Evolutionary conservation across 1,140 invertebrate species (phyloP), one percentile per base, ranked within the genome.

Genomic region (Zophobas morio): DNA sequence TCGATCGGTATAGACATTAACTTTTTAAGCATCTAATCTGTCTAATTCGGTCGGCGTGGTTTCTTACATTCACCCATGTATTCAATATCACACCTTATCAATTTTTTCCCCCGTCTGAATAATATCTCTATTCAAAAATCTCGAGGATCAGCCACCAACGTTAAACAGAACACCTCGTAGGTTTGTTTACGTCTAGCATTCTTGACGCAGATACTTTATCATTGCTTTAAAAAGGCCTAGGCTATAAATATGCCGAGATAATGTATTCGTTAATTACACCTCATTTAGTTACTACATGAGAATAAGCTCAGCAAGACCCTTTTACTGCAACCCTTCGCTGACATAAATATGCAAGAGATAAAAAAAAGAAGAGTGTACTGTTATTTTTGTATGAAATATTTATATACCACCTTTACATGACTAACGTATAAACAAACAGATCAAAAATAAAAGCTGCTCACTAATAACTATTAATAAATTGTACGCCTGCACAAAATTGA

Each of bases 121-220:
- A 42, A 66, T n/a, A 46, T 33, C 32, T 35, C 35, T 51, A 2
- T 51, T 6, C 3, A 4, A 20, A 20, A 51, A 20, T 20, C 49
- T 20, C n/a, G 54, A 57, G 54, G 35, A 57, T 33, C 54, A 57
- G 3, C 36, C 56, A 60, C 60, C 60, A 39, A 66, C 39, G 8
- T 66, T 66, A 42, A 66, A 66, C 60, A 66, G 60, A 66, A 66
- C 60, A 66, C 60, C 60, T 66, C 60, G 37, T 20, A 66, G 60
- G 60, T 66, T 66, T 66, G 60, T 66, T 66, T 66, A 66, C 60
- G 60, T 66, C 60, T 66, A 39, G 60, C 60, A 66, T 66, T 66
- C 60, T 66, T 66, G 33, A 66, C 39, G 39, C 37, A 66, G 60
- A 66, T 66, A 66, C 6, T 37, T 66, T 66, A 66, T 66, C 60